These are phyloP conservation scores for Reinhardtius hippoglossoides DNA, from an alignment of 2,113 vertebrate species.

Conservation along the genomic window DNA sequence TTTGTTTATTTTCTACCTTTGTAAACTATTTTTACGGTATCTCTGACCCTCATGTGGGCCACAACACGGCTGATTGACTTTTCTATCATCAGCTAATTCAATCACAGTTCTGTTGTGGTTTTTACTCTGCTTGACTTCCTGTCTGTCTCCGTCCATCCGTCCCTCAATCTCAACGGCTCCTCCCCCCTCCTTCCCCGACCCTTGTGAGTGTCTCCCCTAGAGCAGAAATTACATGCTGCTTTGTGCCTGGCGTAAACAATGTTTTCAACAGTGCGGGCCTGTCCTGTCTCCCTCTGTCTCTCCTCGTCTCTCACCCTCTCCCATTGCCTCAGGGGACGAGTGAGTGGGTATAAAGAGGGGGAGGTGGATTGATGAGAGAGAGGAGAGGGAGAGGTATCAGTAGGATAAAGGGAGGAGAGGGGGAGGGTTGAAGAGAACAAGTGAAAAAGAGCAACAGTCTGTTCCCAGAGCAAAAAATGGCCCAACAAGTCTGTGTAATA, in stretches of 20 bases:
- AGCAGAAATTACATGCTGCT: constrained; percentile 80
- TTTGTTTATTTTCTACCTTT: background rate
- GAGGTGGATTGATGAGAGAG: constrained; percentile 41
- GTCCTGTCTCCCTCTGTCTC: constrained; percentile 62
- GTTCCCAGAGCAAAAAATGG: constrained; percentile 54
- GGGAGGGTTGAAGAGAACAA: constrained; percentile 44
- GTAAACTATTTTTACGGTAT: constrained; percentile 3
- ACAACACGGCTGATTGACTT: constrained; percentile 44
- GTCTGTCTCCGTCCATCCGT: constrained; percentile 19
- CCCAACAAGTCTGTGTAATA: constrained; percentile 61
- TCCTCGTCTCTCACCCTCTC: constrained; percentile 17
- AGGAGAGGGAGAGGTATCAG: constrained; percentile 49
- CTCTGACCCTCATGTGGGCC: constrained; percentile 10
- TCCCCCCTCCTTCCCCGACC: constrained; percentile 23
- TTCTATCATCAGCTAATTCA: constrained; percentile 50
- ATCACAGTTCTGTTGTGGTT: constrained; percentile 55
- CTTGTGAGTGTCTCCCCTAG: constrained; percentile 66
- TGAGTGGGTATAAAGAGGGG: constrained; percentile 43
- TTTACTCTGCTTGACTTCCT: constrained; percentile 62
- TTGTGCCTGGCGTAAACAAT: constrained; percentile 77
- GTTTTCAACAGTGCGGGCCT: constrained; percentile 75
- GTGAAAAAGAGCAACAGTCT: constrained; percentile 71
- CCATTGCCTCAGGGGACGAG: constrained; percentile 52
- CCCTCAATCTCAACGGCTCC: constrained; percentile 15
- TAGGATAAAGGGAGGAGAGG: constrained; percentile 44